These are phyloP conservation scores for Phyto melanocephala DNA, from an alignment of 2,888 invertebrate genomes.

Conservation along the genomic window DNA sequence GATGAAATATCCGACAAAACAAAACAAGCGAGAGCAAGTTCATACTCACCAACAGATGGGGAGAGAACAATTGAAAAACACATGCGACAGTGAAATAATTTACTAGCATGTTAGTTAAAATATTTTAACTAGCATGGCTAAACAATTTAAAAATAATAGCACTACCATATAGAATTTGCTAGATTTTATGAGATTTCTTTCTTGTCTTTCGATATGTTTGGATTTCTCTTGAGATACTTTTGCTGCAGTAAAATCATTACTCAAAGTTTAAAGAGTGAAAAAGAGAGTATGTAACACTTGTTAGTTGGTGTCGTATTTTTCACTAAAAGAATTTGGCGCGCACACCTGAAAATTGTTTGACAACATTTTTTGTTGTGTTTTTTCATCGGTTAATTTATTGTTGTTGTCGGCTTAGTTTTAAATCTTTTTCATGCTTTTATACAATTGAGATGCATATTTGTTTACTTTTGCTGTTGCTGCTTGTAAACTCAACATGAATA, in stretches of 20 bases:
- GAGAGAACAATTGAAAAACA: not conserved
- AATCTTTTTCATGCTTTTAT: conserved; percentile 65
- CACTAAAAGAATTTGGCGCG: conserved; percentile 72
- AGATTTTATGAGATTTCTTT: not conserved
- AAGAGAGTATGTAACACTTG: conserved; percentile 1
- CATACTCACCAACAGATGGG: not conserved
- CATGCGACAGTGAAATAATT: conserved; percentile 8
- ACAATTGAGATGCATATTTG: conserved; percentile 54
- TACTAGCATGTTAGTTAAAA: conserved; percentile 51
- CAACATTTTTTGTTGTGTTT: conserved; percentile 28
- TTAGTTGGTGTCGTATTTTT: not conserved
- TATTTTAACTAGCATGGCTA: not conserved
- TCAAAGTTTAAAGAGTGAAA: conserved; percentile 13
- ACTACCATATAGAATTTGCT: too few species aligned
- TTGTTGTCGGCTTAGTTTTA: conserved; percentile 29
- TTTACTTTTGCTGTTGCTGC: conserved; percentile 54
- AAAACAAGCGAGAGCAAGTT: not conserved
- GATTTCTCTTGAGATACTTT: conserved; percentile 33
- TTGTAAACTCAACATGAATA: conserved; percentile 56
- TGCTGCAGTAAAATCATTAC: not conserved
- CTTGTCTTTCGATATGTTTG: not conserved
- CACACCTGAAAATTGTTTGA: conserved; percentile 64
- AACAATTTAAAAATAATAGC: not conserved
- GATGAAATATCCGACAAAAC: not conserved
- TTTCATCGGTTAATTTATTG: conserved; percentile 27